Evolutionary conservation across 2,888 invertebrate genomes (phyloP).

Genomic region (Cistogaster globosa): DNA sequence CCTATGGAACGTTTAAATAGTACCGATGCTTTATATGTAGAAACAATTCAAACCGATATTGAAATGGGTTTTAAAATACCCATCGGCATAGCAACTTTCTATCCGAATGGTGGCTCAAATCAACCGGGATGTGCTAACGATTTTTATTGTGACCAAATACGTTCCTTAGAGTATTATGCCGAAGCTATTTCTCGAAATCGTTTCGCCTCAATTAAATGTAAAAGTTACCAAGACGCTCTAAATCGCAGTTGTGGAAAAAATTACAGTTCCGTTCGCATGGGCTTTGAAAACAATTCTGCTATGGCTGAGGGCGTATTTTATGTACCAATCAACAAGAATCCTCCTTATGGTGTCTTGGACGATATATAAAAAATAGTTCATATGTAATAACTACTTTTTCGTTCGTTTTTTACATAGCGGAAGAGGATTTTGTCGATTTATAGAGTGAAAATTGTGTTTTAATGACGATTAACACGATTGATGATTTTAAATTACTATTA

Average conservation of each 20-base stretch:
- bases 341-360: constrained; percentile 75
- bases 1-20: constrained; percentile 75
- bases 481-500: too few species aligned
- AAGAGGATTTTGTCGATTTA: too few species aligned
- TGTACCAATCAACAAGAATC: constrained; percentile 76
- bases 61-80: constrained; percentile 78
- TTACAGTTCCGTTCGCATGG: constrained; percentile 78
- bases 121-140: constrained; percentile 84
- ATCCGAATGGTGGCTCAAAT: constrained; percentile 84
- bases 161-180: constrained; percentile 82
- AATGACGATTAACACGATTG: too few species aligned
- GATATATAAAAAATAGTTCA: neutral
- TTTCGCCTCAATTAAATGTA: constrained; percentile 76
- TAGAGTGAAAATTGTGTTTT: too few species aligned
- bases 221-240: constrained; percentile 78
- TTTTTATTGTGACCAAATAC: constrained; percentile 83
- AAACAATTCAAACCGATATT: constrained; percentile 80
- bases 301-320: constrained; percentile 78
- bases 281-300: constrained; percentile 75
- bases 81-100: constrained; percentile 83
- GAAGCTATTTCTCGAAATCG: constrained; percentile 81
- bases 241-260: constrained; percentile 74
- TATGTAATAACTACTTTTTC: too few species aligned
- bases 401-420: too few species aligned
- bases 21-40: constrained; percentile 80